These are phyloP conservation scores for Tipula unca DNA, from an alignment of 2,888 invertebrate species.

Conservation along the genomic window DNA sequence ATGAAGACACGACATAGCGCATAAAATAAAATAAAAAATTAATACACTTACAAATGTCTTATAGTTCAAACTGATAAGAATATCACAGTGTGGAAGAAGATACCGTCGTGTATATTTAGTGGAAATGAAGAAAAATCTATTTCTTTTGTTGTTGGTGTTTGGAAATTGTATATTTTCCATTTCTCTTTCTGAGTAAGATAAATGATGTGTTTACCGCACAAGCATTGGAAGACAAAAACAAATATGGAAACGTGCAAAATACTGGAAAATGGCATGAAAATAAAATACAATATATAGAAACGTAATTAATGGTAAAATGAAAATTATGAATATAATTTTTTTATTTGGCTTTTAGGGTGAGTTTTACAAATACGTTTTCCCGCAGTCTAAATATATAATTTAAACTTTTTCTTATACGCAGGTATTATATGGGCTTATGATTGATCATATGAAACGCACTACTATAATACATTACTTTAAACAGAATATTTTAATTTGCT, in stretches of 20 bases:
- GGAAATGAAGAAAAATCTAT: background rate
- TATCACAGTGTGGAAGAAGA: background rate
- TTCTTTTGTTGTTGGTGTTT: background rate
- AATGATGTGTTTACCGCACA: background rate
- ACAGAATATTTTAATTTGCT: too few species aligned
- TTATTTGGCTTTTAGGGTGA: background rate
- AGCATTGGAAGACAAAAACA: background rate
- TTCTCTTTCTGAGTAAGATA: background rate
- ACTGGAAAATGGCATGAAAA: background rate
- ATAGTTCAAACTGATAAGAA: background rate
- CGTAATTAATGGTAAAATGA: background rate
- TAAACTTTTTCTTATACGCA: too few species aligned
- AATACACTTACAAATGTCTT: background rate
- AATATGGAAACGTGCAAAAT: background rate
- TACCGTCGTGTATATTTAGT: background rate
- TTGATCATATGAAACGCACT: too few species aligned
- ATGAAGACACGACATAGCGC: too few species aligned
- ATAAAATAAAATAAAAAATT: too few species aligned
- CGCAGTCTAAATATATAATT: background rate
- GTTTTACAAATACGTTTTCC: background rate
- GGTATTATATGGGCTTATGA: too few species aligned
- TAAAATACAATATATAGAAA: background rate
- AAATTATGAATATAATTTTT: background rate
- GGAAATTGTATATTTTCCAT: background rate
- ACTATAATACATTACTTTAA: too few species aligned